phyloP scores from a whole-genome alignment of 1,140 invertebrate species.

The Lasioglossum baleicum region DNA sequence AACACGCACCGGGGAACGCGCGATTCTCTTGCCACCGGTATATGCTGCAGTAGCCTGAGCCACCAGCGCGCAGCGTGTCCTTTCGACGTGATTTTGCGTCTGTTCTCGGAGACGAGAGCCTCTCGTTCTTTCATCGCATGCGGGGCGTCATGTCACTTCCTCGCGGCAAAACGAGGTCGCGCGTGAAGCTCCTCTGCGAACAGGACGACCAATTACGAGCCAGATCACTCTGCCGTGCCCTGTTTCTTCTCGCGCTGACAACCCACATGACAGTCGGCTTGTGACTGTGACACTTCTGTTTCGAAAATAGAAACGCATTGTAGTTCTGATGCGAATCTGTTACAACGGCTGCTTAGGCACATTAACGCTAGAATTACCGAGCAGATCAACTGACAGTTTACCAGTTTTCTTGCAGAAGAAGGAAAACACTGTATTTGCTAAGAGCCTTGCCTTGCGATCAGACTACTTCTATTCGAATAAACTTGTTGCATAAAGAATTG shows the following conservation, averaged over 20 bases:
- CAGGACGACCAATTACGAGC: conserved; percentile 47
- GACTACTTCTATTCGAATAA: no score
- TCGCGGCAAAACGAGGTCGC: conserved; percentile 59
- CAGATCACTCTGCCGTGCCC: conserved; percentile 53
- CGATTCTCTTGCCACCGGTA: no score
- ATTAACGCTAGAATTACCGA: no score
- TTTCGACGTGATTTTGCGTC: conserved; percentile 9
- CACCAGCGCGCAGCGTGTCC: conserved; percentile 7
- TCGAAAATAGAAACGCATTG: conserved; percentile 1
- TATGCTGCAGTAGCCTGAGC: no score
- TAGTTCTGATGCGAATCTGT: neutral
- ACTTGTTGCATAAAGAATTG: no score
- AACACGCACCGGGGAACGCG: no score
- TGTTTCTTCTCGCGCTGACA: conserved; percentile 53
- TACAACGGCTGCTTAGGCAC: no score
- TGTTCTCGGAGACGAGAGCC: neutral
- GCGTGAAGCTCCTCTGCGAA: conserved; percentile 51
- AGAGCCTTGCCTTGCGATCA: no score
- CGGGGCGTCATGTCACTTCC: conserved; percentile 11
- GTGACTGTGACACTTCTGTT: conserved; percentile 35
- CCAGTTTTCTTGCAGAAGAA: no score
- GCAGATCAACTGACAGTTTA: no score
- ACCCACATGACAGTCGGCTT: conserved; percentile 54
- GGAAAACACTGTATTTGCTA: no score
- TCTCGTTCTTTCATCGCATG: conserved; percentile 43